These are phyloP conservation scores for Sarcophaga rosellei DNA, from an alignment of 2,888 invertebrate species.

Conservation along the genomic window DNA sequence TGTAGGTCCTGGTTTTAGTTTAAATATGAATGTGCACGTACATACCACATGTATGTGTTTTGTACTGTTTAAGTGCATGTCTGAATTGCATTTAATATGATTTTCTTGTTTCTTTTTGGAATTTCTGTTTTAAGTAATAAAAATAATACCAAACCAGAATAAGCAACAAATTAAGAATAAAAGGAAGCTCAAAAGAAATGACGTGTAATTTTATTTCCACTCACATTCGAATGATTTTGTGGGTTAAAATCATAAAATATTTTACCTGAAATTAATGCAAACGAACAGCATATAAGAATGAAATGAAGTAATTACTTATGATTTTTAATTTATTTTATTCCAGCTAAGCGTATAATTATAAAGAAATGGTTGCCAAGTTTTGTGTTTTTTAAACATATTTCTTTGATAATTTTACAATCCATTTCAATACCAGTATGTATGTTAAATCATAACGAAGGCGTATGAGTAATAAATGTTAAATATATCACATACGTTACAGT, in stretches of 20 bases:
- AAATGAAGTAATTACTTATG: conserved; percentile 35
- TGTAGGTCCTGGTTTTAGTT: conserved; percentile 67
- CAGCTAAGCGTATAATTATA: conserved; percentile 53
- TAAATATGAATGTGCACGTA: neutral
- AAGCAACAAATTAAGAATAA: neutral
- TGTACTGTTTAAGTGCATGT: conserved; percentile 21
- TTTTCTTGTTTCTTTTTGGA: neutral
- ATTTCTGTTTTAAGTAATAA: conserved; percentile 45
- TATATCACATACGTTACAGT: neutral
- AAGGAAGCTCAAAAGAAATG: conserved; percentile 38
- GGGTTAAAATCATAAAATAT: conserved; percentile 49
- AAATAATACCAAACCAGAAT: conserved; percentile 20
- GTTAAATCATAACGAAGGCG: neutral
- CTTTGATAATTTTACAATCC: too few species aligned
- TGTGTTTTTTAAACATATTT: too few species aligned
- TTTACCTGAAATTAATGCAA: conserved; percentile 1
- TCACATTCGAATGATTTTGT: conserved; percentile 41
- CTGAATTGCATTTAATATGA: conserved; percentile 28
- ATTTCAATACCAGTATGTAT: neutral
- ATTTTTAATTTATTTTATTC: conserved; percentile 18
- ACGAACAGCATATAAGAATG: neutral
- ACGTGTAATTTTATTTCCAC: conserved; percentile 29
- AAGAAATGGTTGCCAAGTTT: conserved; percentile 1
- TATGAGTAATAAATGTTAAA: neutral
- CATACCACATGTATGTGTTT: neutral